Evolutionary conservation across 1,140 invertebrate species (phyloP).

Genomic region (Aricia agestis): DNA sequence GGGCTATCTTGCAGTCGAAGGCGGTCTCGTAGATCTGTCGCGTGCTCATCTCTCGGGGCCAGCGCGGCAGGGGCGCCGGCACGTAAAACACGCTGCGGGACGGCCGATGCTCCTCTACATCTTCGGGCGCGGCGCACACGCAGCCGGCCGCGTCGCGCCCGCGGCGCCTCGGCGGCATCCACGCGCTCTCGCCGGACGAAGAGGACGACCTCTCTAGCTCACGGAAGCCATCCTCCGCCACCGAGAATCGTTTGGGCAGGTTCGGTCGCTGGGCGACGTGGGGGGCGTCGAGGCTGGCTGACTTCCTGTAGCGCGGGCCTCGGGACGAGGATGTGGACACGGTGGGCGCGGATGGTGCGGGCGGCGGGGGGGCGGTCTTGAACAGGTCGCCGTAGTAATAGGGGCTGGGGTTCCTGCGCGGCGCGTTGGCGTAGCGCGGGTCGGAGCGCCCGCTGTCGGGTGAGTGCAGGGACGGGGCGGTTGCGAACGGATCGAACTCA

Average conservation of each 20-base stretch:
- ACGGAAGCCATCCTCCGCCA: slow-evolving; percentile 81
- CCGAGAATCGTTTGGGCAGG: slow-evolving; percentile 79
- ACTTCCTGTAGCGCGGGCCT: slow-evolving; percentile 76
- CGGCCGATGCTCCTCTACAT: slow-evolving; percentile 78
- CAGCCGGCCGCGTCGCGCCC: slow-evolving; percentile 79
- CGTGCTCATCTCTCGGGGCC: slow-evolving; percentile 77
- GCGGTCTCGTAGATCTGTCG: slow-evolving; percentile 91
- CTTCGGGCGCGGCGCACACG: slow-evolving; percentile 80
- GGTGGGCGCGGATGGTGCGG: slow-evolving; percentile 53
- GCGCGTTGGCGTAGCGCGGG: slow-evolving; percentile 69
- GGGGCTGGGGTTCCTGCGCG: slow-evolving; percentile 84
- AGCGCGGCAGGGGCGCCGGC: slow-evolving; percentile 80
- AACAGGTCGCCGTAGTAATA: slow-evolving; percentile 88
- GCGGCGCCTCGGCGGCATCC: slow-evolving; percentile 79
- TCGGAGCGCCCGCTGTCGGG: slow-evolving; percentile 72
- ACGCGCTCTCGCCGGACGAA: slow-evolving; percentile 71
- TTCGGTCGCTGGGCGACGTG: slow-evolving; percentile 71
- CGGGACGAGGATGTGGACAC: slow-evolving; percentile 62
- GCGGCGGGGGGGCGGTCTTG: slow-evolving; percentile 68
- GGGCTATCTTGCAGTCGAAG: slow-evolving; percentile 90
- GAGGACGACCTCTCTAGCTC: slow-evolving; percentile 70
- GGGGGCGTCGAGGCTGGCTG: slow-evolving; percentile 82
- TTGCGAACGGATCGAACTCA: slow-evolving; percentile 68
- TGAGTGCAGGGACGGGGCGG: slow-evolving; percentile 65
- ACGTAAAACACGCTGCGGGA: slow-evolving; percentile 79